Base-by-base conservation (phyloP, 2,888 invertebrate species). In the Calliphora vomitoria region DNA sequence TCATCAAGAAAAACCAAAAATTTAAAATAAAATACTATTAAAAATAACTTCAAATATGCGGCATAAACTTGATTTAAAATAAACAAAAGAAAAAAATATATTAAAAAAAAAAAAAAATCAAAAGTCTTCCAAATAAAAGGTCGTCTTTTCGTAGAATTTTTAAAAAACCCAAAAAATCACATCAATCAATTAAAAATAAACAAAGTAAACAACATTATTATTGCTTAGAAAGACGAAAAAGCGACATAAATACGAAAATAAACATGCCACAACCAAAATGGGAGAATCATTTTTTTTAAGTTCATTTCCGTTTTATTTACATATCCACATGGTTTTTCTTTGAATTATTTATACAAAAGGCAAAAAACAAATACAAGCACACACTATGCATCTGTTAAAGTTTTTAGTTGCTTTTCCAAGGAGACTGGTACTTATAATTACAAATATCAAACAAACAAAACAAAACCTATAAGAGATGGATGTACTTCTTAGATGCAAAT, bases 61-160 rank as follows among this genome's bases (percentile, higher is more conserved):
- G 93, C 93, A 92, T 93, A 93, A 93, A 92, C 31, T 93, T 93
- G 93, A 93, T 93, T 94, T 93, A 92, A 82, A 79, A 69, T 31
- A 66, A 81, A 72, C 25, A 47, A 78, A 76, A 76, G 64, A 25
- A 25, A 69, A 69, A 93, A 91, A 91, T 91, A 91, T 91, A n/a
- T n/a, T n/a, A n/a, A n/a, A n/a, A n/a, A 25, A 25, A 25, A 25
- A 25, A 90, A 91, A 92, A 92, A 94, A 94, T 94, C 94, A 92
- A 92, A 94, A 93, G 94, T 94, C 94, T 94, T 94, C 94, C 94
- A 94, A 93, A 93, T 92, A 93, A 93, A 92, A 92, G 92, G 92
- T 93, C 93, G 93, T 93, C 92, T 93, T 92, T 92, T 91, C 88
- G 91, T 91, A 92, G 44, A 60, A 20, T 68, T 69, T 69, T 62